Percentiles rank a stretch among this genome's conserved stretches.
Evolutionary conservation across 2,113 vertebrate genomes (phyloP).

Genomic region (Zapus hudsonius): DNA sequence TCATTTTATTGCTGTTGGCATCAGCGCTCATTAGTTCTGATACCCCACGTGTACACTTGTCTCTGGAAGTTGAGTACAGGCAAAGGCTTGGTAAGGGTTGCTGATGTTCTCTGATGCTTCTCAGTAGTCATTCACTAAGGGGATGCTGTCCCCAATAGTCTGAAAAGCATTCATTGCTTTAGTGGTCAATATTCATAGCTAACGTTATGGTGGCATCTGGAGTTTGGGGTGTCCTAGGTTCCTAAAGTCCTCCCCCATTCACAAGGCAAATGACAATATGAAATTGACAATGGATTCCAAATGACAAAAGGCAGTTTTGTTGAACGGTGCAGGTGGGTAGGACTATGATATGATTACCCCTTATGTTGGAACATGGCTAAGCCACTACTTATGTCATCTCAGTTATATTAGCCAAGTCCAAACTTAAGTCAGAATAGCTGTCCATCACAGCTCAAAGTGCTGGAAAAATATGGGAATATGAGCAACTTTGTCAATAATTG

Average conservation of each 20-base stretch:
- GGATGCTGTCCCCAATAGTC: not conserved
- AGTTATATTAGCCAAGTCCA: not conserved
- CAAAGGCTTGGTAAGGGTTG: conserved; percentile 53
- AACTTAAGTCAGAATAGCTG: not conserved
- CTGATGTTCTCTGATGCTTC: conserved; percentile 72
- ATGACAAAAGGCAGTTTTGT: not conserved
- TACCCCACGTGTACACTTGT: conserved; percentile 25
- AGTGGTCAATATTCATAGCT: not conserved
- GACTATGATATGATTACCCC: too few relatives aligned
- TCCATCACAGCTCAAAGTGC: not conserved
- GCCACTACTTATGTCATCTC: not conserved
- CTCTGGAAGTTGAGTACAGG: conserved; percentile 64
- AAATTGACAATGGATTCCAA: not conserved
- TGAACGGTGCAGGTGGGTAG: not conserved
- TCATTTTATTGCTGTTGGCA: conserved; percentile 72
- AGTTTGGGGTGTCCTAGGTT: not conserved
- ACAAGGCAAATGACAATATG: conserved; percentile 5
- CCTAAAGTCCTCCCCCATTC: not conserved
- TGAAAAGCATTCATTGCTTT: not conserved
- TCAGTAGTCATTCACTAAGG: conserved; percentile 20
- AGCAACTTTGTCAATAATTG: conserved; percentile 11
- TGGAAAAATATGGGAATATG: not conserved
- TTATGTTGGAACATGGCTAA: not conserved
- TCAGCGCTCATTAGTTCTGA: conserved; percentile 76
- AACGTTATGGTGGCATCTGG: not conserved